Conservation (phyloP, 2,888 invertebrate genomes). For the Lasioglossum villosulum region DNA sequence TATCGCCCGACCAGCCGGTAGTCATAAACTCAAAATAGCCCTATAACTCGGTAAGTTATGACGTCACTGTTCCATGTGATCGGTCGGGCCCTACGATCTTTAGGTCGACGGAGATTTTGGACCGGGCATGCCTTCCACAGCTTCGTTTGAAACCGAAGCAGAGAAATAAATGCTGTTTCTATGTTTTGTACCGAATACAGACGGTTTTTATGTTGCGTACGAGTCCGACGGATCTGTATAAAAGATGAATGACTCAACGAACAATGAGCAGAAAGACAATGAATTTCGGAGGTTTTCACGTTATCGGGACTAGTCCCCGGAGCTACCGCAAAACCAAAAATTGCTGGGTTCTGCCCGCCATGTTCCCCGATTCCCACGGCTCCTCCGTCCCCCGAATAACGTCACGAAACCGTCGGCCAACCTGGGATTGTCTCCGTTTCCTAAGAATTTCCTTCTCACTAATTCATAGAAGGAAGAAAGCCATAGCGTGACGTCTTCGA, state of each 20-base stretch:
- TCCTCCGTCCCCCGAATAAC: constrained; percentile 36
- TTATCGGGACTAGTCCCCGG: not conserved
- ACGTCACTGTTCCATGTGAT: constrained; percentile 53
- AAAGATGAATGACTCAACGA: no score
- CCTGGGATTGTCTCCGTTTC: constrained; percentile 47
- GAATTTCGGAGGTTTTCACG: not conserved
- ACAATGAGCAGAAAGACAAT: not conserved
- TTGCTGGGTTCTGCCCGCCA: constrained; percentile 22
- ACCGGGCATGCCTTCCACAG: not conserved
- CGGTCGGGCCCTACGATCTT: not conserved
- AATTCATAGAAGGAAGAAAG: constrained; percentile 66
- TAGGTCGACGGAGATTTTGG: not conserved
- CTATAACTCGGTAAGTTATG: constrained; percentile 63
- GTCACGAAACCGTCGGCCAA: constrained; percentile 44
- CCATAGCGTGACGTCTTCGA: constrained; percentile 66
- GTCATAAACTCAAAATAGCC: constrained; percentile 66
- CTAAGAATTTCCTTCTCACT: constrained; percentile 66
- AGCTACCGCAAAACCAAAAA: constrained; percentile 30
- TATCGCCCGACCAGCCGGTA: constrained; percentile 60
- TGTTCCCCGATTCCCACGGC: constrained; percentile 31
- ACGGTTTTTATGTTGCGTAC: no score
- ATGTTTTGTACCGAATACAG: no score
- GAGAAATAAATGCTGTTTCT: no score
- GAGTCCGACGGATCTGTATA: no score
- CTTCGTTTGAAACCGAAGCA: not conserved